Evolutionary conservation across 2,113 vertebrate genomes (phyloP).

Genomic region (Carlito syrichta): DNA sequence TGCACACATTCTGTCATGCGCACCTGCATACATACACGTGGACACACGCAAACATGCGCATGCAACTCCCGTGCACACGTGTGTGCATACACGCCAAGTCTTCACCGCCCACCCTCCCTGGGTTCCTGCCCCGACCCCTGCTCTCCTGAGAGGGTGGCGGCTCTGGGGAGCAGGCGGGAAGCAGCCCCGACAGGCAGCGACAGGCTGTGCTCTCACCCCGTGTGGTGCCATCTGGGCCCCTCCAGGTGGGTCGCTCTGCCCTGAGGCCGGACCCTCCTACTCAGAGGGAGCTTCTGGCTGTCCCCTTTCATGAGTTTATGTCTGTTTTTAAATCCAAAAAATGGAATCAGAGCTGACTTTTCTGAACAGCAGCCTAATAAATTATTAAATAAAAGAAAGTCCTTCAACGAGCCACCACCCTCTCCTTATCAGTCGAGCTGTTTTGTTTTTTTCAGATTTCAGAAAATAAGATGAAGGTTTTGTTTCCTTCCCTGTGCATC

Average conservation of each 20-base stretch:
- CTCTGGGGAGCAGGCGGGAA: no score
- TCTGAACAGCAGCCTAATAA: background rate
- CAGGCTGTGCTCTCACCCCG: no score
- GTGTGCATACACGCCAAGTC: background rate
- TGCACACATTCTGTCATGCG: background rate
- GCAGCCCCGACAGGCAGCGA: no score
- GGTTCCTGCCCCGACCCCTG: no score
- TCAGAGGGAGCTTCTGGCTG: no score
- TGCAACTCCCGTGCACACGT: no score
- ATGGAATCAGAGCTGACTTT: background rate
- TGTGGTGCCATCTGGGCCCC: no score
- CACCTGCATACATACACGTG: no score
- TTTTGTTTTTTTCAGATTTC: background rate
- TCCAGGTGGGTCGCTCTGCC: rapidly evolving
- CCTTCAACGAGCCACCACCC: rapidly evolving
- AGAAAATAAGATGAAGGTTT: background rate
- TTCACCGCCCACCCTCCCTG: background rate
- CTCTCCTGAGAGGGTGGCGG: background rate
- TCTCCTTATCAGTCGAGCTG: background rate
- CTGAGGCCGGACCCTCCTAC: background rate
- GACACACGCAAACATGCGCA: no score
- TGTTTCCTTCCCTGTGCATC: background rate
- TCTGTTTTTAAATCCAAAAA: background rate
- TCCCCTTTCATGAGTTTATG: background rate
- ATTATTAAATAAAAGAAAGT: background rate